A percentile compares a stretch with the other conserved stretches of the same genome.
These are phyloP conservation scores for Rhyacophila evoluta DNA, from an alignment of 2,888 invertebrate genomes.

Conservation along the genomic window DNA sequence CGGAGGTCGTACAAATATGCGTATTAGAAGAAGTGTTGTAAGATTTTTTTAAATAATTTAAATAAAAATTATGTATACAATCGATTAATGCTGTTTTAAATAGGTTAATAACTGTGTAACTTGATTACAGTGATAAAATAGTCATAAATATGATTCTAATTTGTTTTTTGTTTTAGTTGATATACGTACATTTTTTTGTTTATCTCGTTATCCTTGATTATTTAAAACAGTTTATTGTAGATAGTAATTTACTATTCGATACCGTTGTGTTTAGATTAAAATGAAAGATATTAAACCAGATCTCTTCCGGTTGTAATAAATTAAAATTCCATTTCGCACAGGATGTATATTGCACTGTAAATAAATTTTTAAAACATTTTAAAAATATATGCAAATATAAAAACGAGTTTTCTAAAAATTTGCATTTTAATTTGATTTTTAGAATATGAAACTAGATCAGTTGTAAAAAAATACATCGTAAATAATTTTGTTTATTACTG, in stretches of 20 bases:
- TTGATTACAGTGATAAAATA: too few relatives aligned
- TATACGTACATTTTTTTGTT: neutral
- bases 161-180: too few relatives aligned
- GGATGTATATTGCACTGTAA: slow-evolving; percentile 10
- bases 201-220: neutral
- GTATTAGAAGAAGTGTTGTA: too few relatives aligned
- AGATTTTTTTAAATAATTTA: too few relatives aligned
- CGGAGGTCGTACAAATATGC: too few relatives aligned
- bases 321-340: neutral
- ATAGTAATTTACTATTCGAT: neutral
- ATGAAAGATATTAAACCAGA: neutral
- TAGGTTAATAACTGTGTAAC: too few relatives aligned
- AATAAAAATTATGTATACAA: too few relatives aligned
- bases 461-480: neutral
- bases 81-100: too few relatives aligned
- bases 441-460: neutral
- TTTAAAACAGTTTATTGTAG: neutral
- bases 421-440: neutral
- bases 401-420: neutral
- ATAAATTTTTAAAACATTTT: neutral
- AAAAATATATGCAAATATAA: neutral
- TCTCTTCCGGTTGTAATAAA: neutral
- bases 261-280: neutral
- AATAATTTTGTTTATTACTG: neutral
- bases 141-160: too few relatives aligned